phyloP scores from a whole-genome alignment of 2,888 invertebrate genomes.

The Gortyna flavago region DNA sequence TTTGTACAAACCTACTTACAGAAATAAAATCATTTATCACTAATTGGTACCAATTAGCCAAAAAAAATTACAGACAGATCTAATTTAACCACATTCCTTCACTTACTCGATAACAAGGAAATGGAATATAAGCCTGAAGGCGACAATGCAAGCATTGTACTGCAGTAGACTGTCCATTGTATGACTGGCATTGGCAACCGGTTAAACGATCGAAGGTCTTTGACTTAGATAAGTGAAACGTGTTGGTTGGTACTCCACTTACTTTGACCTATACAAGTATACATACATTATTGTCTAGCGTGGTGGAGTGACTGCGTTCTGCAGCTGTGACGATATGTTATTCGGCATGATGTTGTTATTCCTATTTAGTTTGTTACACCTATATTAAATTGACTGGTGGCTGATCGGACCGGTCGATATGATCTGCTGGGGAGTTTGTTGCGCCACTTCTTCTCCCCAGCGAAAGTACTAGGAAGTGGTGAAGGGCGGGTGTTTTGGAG shows the following conservation, averaged over 20 bases:
- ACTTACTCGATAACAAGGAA: constrained; percentile 60
- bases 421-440: too few species aligned
- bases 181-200: constrained; percentile 79
- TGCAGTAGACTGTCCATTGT: constrained; percentile 77
- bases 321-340: not conserved
- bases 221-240: constrained; percentile 69
- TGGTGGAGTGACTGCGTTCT: constrained; percentile 12
- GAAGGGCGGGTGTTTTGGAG: too few species aligned
- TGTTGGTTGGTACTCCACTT: constrained; percentile 60
- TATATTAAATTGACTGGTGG: not conserved
- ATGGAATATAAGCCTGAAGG: constrained; percentile 59
- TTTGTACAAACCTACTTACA: too few species aligned
- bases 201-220: constrained; percentile 79
- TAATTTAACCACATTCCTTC: constrained; percentile 45
- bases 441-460: too few species aligned
- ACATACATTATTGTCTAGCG: constrained; percentile 22
- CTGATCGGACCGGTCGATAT: not conserved
- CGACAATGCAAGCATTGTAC: constrained; percentile 68
- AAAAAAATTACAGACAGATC: constrained; percentile 23
- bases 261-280: constrained; percentile 48
- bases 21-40: not conserved
- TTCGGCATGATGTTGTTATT: not conserved
- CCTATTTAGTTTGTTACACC: not conserved
- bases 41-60: not conserved
- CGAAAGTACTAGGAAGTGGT: too few species aligned